phyloP scores from a whole-genome alignment of 2,113 vertebrate genomes.

The Amphiprion ocellaris region DNA sequence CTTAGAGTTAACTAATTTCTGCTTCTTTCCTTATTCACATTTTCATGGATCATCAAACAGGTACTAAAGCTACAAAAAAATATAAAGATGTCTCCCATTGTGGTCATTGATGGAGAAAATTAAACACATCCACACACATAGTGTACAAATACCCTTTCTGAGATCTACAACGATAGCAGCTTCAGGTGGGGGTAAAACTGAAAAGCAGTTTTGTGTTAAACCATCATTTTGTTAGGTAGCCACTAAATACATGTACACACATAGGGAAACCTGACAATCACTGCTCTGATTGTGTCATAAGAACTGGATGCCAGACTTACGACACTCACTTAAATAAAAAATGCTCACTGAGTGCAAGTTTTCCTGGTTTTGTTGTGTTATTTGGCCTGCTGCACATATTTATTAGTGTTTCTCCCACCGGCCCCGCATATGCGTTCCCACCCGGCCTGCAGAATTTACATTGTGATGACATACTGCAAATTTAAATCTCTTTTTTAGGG shows the following conservation, averaged over 20 bases:
- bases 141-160: no score
- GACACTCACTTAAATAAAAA: not conserved
- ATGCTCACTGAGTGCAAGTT: not conserved
- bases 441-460: not conserved
- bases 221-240: no score
- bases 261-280: not conserved
- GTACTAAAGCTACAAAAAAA: not conserved
- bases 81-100: conserved; percentile 2
- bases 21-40: not conserved
- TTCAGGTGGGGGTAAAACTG: no score
- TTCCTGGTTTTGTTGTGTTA: not conserved
- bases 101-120: not conserved
- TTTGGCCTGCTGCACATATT: not conserved
- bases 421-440: not conserved
- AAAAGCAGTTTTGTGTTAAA: no score
- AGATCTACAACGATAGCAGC: no score
- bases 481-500: not conserved
- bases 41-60: not conserved
- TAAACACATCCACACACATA: not conserved
- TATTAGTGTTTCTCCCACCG: no score
- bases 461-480: not conserved
- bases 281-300: conserved; percentile 1
- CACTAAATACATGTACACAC: not conserved
- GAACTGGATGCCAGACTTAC: no score
- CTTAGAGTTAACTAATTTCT: not conserved